Conservation (phyloP, 2,888 invertebrate genomes). For the Nomada lathburiana region DNA sequence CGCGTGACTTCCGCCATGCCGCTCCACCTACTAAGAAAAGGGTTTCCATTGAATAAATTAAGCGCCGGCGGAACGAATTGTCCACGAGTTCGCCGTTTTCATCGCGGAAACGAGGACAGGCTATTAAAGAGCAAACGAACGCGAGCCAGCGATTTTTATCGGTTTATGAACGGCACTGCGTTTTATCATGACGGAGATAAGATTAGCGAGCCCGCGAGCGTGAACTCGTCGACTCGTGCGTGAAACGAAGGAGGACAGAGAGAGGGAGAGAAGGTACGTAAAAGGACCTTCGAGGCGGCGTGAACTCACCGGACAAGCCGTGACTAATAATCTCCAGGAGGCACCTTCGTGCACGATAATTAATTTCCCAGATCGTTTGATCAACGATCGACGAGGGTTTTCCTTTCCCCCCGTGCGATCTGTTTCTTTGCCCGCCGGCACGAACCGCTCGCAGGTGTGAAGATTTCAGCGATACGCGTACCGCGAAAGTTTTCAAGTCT, state of each 20-base stretch:
- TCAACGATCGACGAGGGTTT: conserved; percentile 60
- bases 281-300: conserved; percentile 61
- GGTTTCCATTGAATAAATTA: conserved; percentile 41
- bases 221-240: conserved; percentile 34
- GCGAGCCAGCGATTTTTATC: conserved; percentile 54
- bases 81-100: background rate
- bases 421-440: conserved; percentile 42
- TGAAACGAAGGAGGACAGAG: background rate
- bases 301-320: conserved; percentile 58
- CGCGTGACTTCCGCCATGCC: conserved; percentile 62
- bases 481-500: conserved; percentile 60
- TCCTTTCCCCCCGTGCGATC: conserved; percentile 50
- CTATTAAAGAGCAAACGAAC: conserved; percentile 33
- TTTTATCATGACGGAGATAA: conserved; percentile 77
- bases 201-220: conserved; percentile 75
- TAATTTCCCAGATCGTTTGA: conserved; percentile 72
- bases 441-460: conserved; percentile 55
- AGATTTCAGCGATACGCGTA: conserved; percentile 58
- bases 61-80: conserved; percentile 6
- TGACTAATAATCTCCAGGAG: conserved; percentile 70
- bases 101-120: background rate
- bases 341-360: conserved; percentile 65
- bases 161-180: conserved; percentile 66
- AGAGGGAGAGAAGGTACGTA: conserved; percentile 29
- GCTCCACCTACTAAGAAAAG: conserved; percentile 38